Percentiles rank a stretch among this genome's conserved stretches.
Evolutionary conservation across 2,888 invertebrate genomes (phyloP).

Genomic region (Archips xylosteana): DNA sequence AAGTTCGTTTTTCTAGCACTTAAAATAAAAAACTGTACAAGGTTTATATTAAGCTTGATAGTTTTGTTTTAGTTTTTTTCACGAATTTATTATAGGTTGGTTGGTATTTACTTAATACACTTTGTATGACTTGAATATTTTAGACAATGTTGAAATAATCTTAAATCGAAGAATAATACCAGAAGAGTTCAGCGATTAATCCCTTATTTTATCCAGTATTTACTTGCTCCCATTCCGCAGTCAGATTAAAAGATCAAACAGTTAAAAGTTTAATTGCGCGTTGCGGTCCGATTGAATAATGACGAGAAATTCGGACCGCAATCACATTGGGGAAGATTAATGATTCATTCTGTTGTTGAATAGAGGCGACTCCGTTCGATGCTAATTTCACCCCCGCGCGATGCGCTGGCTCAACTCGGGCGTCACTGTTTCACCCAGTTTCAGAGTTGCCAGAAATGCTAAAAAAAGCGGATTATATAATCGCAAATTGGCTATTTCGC

Average conservation of each 20-base stretch:
- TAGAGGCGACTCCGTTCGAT: slow-evolving; percentile 62
- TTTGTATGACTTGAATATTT: background rate
- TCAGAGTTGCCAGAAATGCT: slow-evolving; percentile 9
- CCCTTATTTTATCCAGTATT: slow-evolving; percentile 27
- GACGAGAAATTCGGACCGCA: slow-evolving; percentile 65
- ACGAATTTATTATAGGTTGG: no score
- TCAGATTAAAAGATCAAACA: slow-evolving; percentile 40
- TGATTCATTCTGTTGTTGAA: slow-evolving; percentile 62
- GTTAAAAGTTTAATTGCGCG: slow-evolving; percentile 46
- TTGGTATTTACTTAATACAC: no score
- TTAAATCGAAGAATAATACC: slow-evolving; percentile 8
- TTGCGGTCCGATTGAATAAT: slow-evolving; percentile 65
- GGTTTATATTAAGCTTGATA: background rate
- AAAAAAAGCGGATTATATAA: background rate
- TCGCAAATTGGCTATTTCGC: no score
- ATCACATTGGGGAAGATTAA: slow-evolving; percentile 73
- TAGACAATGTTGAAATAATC: background rate
- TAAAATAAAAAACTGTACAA: background rate
- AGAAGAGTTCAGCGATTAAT: slow-evolving; percentile 1
- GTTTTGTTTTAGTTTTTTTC: no score
- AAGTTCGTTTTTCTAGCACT: background rate
- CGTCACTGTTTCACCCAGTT: slow-evolving; percentile 54
- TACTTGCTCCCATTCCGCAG: slow-evolving; percentile 28
- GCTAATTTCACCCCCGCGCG: slow-evolving; percentile 58
- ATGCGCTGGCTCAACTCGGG: slow-evolving; percentile 56